A percentile compares a stretch with the other conserved stretches of the same genome.
Evolutionary conservation across 2,888 invertebrate genomes (phyloP).

Genomic region (Erebia ligea): DNA sequence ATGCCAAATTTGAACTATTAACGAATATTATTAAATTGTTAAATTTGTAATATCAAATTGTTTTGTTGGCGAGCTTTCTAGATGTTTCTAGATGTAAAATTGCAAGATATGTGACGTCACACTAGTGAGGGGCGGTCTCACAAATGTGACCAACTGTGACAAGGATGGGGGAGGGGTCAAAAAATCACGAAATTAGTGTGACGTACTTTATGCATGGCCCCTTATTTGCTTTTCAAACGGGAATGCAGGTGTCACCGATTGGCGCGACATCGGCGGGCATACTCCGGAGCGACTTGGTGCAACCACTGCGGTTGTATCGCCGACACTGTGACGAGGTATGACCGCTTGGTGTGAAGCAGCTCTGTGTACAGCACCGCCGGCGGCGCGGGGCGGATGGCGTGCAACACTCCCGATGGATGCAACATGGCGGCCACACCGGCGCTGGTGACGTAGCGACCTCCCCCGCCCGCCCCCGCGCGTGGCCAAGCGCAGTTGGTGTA

Average conservation of each 20-base stretch:
- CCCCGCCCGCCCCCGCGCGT: slow-evolving; percentile 84
- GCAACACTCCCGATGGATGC: slow-evolving; percentile 92
- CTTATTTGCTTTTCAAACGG: background rate
- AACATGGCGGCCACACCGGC: slow-evolving; percentile 84
- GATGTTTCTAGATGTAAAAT: too few relatives aligned
- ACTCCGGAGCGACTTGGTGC: slow-evolving; percentile 67
- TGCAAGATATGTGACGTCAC: too few relatives aligned
- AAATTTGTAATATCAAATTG: too few relatives aligned
- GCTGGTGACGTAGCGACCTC: slow-evolving; percentile 79
- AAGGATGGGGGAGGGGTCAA: too few relatives aligned
- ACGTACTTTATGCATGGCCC: too few relatives aligned
- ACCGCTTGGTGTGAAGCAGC: slow-evolving; percentile 92
- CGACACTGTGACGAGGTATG: slow-evolving; percentile 91
- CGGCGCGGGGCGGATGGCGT: slow-evolving; percentile 83
- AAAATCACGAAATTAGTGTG: too few relatives aligned
- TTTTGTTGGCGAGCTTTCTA: too few relatives aligned
- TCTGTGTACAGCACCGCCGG: slow-evolving; percentile 93
- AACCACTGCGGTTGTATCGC: slow-evolving; percentile 93
- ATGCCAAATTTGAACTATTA: too few relatives aligned
- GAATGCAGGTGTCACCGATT: slow-evolving; percentile 57
- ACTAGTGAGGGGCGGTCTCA: too few relatives aligned
- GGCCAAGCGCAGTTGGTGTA: slow-evolving; percentile 94
- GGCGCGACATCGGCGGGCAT: slow-evolving; percentile 65
- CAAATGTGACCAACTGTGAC: too few relatives aligned
- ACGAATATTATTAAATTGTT: too few relatives aligned